Evolutionary conservation across 2,113 vertebrate genomes (phyloP), one percentile per base, ranked within the genome.

Genomic region (Bujurquina vittata): DNA sequence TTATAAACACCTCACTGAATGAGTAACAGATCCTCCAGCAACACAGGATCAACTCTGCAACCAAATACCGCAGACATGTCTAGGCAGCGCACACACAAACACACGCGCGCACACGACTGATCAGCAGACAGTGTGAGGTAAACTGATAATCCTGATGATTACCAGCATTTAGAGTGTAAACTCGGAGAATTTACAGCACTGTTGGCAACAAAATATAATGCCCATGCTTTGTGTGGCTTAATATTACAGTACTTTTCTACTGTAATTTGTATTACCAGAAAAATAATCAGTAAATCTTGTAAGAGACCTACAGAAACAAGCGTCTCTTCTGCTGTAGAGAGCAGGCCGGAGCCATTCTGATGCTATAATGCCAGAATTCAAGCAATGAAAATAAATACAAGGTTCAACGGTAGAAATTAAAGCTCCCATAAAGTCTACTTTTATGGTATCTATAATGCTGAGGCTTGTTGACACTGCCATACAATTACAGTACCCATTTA

Each of bases 11-110:
- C 83, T 57, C 31, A 18, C 59, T 84, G 65, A 87, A 88, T 80
- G 1, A 59, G 88, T 83, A 93, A 91, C 55, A 29, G 83, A 90
- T 89, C 89, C 65, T 75, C 33, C 2, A 10, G 46, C 20, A 84
- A 81, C 63, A 49, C 73, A 14, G 77, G 81, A 75, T 78, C 67
- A 67, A 76, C 20, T 54, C 55, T 81, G 92, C 60, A 91, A 93
- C 80, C 75, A 54, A 73, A 92, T 62, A 84, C 81, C 58, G 55
- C 49, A 75, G 65, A 58, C 80, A 72, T 69, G 57, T 80, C 37
- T 4, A 22, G 69, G 52, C 84, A 75, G 79, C 65, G 12, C 33
- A 63, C 56, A 7, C 33, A 5, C 29, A 31, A 3, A 33, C 3
- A 3, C 40, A 4, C 65, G 31, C 59, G 75, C 12, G 22, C 14